Evolutionary conservation across 2,797 vertebrate genomes (phyloP).

Genomic region (Arnoldichthys spilopterus): DNA sequence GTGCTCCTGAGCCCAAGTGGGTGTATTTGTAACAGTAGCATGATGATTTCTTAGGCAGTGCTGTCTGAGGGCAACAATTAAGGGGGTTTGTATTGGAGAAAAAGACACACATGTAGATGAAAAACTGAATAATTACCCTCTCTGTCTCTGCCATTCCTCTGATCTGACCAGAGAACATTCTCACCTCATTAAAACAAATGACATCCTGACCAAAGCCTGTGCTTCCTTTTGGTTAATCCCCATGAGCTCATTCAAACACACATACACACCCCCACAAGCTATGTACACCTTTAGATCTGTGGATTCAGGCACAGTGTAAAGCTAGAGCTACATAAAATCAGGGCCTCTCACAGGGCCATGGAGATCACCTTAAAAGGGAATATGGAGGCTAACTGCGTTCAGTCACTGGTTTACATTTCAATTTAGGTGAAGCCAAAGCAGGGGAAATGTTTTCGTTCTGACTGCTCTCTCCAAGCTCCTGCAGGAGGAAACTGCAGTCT

Average conservation of each 20-base stretch:
- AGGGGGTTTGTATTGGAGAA: too few relatives aligned
- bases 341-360: conserved; percentile 32
- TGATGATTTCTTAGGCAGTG: too few relatives aligned
- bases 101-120: not conserved
- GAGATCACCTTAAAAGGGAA: conserved; percentile 42
- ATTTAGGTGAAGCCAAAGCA: conserved; percentile 31
- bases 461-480: conserved; percentile 12
- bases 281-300: conserved; percentile 28
- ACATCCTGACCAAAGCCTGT: conserved; percentile 13
- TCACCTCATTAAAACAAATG: conserved; percentile 19
- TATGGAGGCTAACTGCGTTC: conserved; percentile 23
- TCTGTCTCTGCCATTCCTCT: not conserved
- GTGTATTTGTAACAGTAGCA: too few relatives aligned
- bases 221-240: not conserved
- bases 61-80: too few relatives aligned
- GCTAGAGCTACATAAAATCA: conserved; percentile 28
- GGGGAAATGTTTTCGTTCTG: conserved; percentile 26
- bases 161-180: not conserved
- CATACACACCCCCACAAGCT: not conserved
- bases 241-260: not conserved
- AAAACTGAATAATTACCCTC: not conserved
- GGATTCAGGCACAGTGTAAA: conserved; percentile 20
- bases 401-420: conserved; percentile 31
- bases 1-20: too few relatives aligned
- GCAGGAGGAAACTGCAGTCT: conserved; percentile 16